Base-by-base conservation (phyloP, 2,888 invertebrate species). In the Barypeithes pellucidus region DNA sequence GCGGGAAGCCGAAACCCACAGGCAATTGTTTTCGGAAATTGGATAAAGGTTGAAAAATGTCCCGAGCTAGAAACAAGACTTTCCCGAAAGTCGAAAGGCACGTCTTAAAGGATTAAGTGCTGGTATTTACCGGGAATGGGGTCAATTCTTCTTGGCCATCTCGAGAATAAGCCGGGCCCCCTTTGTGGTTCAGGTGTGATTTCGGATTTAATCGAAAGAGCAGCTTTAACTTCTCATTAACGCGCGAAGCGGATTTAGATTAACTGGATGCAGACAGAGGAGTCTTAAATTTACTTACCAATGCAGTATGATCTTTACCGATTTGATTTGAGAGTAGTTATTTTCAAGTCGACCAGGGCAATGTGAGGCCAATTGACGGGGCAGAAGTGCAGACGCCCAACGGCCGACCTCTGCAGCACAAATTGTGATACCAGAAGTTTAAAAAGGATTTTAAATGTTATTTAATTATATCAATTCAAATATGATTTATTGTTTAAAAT, bases 1-100 rank as follows among this genome's bases (percentile, higher is more conserved):
- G 76, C 76, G 77, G 77, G 67, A 75, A 73, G 75, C 77, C 78
- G 75, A 67, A 74, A 72, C 75, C 75, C 36, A 54, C 43, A 59
- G 57, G 78, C 82, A 84, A 86, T 84, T 85, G 86, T 86, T 87
- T 87, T 86, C 86, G 85, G 86, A 87, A 88, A 88, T 88, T 87
- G 87, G 84, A 86, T 84, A 83, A 82, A 82, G 83, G 81, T 81
- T 84, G 84, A 86, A 86, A 87, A 87, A 86, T 85, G 84, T 84
- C 82, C 83, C 67, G 73, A 60, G 66, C 73, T 65, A 76, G 67
- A 68, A 57, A 65, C 72, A 75, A 72, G 66, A 75, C 77, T 73
- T 73, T 61, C n/a, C 68, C 57, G 57, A 43, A 67, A 73, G 65
- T 69, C 65, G 65, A 69, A 70, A 74, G 61, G 69, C 74, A 74